A percentile compares a stretch with the other conserved stretches of the same genome.
Evolutionary conservation across 1,140 invertebrate species (phyloP).

Genomic region (Asobara japonica): DNA sequence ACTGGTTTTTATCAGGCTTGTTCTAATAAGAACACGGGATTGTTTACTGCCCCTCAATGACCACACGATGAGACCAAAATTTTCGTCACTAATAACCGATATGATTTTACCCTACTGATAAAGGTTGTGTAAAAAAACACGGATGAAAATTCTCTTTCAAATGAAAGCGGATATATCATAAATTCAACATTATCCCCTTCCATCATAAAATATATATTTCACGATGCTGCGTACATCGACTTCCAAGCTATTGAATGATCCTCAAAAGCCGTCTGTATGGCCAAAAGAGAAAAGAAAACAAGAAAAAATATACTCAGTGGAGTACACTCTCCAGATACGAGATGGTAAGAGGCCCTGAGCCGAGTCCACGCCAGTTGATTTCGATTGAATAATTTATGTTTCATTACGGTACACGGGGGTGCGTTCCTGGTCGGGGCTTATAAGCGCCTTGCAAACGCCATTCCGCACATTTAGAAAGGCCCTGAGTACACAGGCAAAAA

Average conservation of each 20-base stretch:
- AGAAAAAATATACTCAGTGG: neutral
- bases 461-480: slow-evolving; percentile 61
- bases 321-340: neutral
- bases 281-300: neutral
- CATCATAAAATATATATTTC: too few species aligned
- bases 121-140: too few species aligned
- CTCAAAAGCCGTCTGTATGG: neutral
- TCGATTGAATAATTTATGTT: slow-evolving; percentile 68
- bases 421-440: slow-evolving; percentile 51
- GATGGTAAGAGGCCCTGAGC: slow-evolving; percentile 10
- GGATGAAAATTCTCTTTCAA: too few species aligned
- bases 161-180: too few species aligned
- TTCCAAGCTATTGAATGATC: slow-evolving; percentile 6
- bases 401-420: slow-evolving; percentile 54
- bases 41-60: too few species aligned
- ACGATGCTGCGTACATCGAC: too few species aligned
- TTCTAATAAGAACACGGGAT: too few species aligned
- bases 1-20: too few species aligned
- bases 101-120: too few species aligned
- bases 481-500: slow-evolving; percentile 41
- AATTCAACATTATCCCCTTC: too few species aligned
- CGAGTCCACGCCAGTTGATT: slow-evolving; percentile 55
- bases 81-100: too few species aligned
- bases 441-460: slow-evolving; percentile 63
- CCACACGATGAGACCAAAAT: too few species aligned